Evolutionary conservation across 2,888 invertebrate genomes (phyloP).

Genomic region (Mythimna pallens): DNA sequence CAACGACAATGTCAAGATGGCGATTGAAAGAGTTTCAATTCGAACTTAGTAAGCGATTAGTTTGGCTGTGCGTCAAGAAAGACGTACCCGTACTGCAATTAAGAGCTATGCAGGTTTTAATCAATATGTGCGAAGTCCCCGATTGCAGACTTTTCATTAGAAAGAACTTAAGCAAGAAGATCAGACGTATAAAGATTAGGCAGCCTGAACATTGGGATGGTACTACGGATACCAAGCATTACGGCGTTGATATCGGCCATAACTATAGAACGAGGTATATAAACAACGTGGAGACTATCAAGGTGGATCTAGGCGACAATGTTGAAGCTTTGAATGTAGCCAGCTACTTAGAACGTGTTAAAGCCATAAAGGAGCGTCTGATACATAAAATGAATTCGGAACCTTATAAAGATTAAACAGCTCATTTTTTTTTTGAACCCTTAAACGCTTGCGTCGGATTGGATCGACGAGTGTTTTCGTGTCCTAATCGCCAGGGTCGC

Average conservation of each 20-base stretch:
- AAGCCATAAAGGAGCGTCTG: constrained; percentile 73
- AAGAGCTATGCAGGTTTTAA: constrained; percentile 78
- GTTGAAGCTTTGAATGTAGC: constrained; percentile 77
- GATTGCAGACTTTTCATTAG: constrained; percentile 80
- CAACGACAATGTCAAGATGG: constrained; percentile 85
- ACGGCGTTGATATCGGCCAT: constrained; percentile 79
- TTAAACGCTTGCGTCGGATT: too few species aligned
- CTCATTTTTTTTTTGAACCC: neutral
- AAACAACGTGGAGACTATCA: constrained; percentile 78
- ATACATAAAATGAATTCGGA: constrained; percentile 74
- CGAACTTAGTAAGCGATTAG: constrained; percentile 74
- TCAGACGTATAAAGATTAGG: constrained; percentile 73
- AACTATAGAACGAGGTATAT: constrained; percentile 83
- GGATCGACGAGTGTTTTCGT: too few species aligned
- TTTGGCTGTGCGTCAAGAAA: constrained; percentile 69
- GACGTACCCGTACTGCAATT: constrained; percentile 79
- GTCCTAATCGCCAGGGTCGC: too few species aligned
- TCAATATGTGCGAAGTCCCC: constrained; percentile 84
- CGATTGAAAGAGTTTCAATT: constrained; percentile 78
- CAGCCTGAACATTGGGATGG: constrained; percentile 85
- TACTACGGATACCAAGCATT: constrained; percentile 76
- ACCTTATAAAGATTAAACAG: constrained; percentile 63
- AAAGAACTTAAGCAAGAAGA: constrained; percentile 69
- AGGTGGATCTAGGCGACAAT: constrained; percentile 79
- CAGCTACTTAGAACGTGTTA: constrained; percentile 77